phyloP scores from a whole-genome alignment of 2,888 invertebrate genomes.

The Trichogramma dendrolimi region DNA sequence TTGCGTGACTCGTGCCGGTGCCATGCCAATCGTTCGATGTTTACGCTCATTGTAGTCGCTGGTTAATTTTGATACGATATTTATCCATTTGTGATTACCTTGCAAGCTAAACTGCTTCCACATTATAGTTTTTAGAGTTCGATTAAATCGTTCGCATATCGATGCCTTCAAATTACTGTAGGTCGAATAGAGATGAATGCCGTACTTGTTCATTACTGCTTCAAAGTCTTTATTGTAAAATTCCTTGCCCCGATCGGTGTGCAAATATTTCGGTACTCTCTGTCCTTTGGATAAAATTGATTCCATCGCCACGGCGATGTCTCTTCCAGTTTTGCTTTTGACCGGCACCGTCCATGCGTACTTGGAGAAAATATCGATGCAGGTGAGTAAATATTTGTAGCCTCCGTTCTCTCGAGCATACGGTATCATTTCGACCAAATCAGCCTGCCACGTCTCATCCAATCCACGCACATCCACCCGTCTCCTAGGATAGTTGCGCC shows the following conservation, averaged over 20 bases:
- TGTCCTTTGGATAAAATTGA: slow-evolving; percentile 19
- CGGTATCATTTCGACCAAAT: slow-evolving; percentile 26
- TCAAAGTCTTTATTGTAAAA: slow-evolving; percentile 27
- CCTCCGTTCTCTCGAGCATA: slow-evolving; percentile 30
- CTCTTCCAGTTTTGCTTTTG: slow-evolving; percentile 39
- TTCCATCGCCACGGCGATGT: slow-evolving; percentile 35
- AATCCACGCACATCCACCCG: slow-evolving; percentile 41
- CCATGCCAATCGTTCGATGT: slow-evolving; percentile 5
- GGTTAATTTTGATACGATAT: slow-evolving; percentile 5
- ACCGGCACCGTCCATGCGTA: slow-evolving; percentile 44
- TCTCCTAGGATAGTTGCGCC: slow-evolving; percentile 42
- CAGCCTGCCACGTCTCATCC: slow-evolving; percentile 33
- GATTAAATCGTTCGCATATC: slow-evolving; percentile 37
- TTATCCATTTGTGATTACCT: slow-evolving; percentile 7
- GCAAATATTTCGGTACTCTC: too few relatives aligned
- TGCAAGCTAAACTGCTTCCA: slow-evolving; percentile 3
- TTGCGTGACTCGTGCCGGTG: slow-evolving; percentile 23
- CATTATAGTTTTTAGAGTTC: slow-evolving; percentile 2
- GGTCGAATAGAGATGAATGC: slow-evolving; percentile 29
- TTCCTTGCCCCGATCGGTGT: slow-evolving; percentile 26
- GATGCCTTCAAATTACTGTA: slow-evolving; percentile 36
- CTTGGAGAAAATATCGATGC: slow-evolving; percentile 44
- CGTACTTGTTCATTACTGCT: slow-evolving; percentile 15
- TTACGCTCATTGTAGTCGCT: not conserved
- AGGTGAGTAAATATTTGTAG: slow-evolving; percentile 40